A percentile compares a stretch with the other conserved stretches of the same genome.
These are phyloP conservation scores for Rotaria socialis DNA, from an alignment of 2,888 invertebrate species.

Conservation along the genomic window DNA sequence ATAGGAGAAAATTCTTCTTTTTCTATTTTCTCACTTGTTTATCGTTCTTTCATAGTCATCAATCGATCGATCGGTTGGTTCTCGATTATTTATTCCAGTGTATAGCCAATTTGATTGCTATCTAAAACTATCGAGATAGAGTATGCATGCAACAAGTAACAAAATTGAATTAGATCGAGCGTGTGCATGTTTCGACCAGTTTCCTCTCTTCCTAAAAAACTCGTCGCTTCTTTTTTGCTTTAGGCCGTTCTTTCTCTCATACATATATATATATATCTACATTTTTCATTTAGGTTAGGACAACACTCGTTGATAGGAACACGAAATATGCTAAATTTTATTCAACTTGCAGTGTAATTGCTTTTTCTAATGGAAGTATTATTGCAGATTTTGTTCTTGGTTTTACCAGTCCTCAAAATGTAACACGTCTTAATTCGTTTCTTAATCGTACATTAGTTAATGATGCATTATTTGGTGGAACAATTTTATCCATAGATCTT, in stretches of 20 bases:
- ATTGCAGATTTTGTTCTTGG: background rate
- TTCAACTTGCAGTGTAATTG: background rate
- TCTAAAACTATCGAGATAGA: constrained; percentile 7
- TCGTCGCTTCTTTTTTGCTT: background rate
- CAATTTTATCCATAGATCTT: background rate
- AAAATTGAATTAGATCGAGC: constrained; percentile 29
- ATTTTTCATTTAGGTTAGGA: background rate
- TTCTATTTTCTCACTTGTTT: background rate
- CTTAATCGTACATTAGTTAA: constrained; percentile 26
- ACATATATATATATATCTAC: too few species aligned
- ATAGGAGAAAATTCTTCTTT: background rate
- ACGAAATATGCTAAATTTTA: background rate
- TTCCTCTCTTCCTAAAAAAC: background rate
- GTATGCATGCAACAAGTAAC: constrained; percentile 13
- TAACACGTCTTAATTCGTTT: background rate
- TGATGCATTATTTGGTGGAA: background rate
- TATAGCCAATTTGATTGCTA: constrained; percentile 24
- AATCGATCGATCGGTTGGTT: constrained; percentile 19
- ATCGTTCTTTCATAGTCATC: background rate
- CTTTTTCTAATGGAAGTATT: constrained; percentile 18
- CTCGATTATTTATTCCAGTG: constrained; percentile 20
- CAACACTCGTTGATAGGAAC: background rate
- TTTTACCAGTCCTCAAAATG: background rate
- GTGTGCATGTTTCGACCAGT: constrained; percentile 18
- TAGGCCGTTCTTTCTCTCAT: background rate